Evolutionary conservation across 2,888 invertebrate genomes (phyloP), one percentile per base, ranked within the genome.

Genomic region (Alcis repandata): DNA sequence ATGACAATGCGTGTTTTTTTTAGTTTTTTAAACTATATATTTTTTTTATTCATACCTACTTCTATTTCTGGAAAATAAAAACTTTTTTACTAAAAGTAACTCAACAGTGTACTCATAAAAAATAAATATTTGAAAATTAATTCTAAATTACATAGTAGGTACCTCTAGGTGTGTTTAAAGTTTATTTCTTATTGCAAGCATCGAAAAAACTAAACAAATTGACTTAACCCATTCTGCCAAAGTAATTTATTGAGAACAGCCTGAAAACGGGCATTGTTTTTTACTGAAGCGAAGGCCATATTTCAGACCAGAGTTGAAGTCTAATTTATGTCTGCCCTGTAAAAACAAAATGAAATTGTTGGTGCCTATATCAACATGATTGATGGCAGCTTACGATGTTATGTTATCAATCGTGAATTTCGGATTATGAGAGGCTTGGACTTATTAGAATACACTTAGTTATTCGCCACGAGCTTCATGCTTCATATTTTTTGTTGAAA

Each of bases 261-360:
- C 43, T 19, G 32, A 43, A 63, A 45, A 17, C 8, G 43, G 48
- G 40, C 48, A 36, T 38, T 53, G 53, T 63, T 63, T 62, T 54
- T 58, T 57, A 56, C 57, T 59, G 45, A 46, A 48, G 17, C 62
- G 49, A 40, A 56, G 17, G 52, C 48, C 19, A 63, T 63, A 59
- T 63, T 54, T 63, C 53, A 63, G 63, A 40, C 48, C 53, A 40
- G 52, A 48, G 38, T 33, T 52, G 58, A 58, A 63, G 27, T 53
- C 53, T 63, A 48, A 63, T 63, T 63, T 63, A 63, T 63, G 59
- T 41, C 51, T 54, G 45, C 40, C 36, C 17, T 58, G 43, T 32
- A 36, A 59, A 52, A 46, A 46, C 33, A 32, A 38, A 33, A 57
- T 57, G 51, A 33, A 51, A 45, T 38, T 27, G 60, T 53, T 40